These are phyloP conservation scores for Adoxophyes honmai DNA, from an alignment of 1,140 invertebrate genomes.

Conservation along the genomic window DNA sequence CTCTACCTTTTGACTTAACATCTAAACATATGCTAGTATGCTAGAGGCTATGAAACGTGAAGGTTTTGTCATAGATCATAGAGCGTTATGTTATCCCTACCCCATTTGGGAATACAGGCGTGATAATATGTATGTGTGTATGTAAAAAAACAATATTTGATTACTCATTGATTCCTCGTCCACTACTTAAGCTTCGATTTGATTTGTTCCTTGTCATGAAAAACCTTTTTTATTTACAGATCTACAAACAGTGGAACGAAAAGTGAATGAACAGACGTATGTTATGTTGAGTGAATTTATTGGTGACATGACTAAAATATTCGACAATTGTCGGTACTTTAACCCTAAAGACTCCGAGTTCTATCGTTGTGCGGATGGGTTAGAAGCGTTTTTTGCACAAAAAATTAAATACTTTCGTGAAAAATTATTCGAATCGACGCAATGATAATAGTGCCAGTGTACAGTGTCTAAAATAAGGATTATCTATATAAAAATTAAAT, in stretches of 20 bases:
- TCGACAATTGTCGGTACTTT: constrained; percentile 98
- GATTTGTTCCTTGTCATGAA: no score
- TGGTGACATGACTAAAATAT: constrained; percentile 98
- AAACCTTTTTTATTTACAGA: constrained; percentile 83
- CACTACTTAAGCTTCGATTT: no score
- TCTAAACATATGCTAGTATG: no score
- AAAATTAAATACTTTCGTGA: constrained; percentile 92
- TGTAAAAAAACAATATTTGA: constrained; percentile 40
- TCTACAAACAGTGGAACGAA: constrained; percentile 93
- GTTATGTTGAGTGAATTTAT: constrained; percentile 95
- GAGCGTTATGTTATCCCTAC: no score
- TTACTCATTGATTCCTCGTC: constrained; percentile 16
- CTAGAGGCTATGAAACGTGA: no score
- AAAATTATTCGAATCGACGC: constrained; percentile 83
- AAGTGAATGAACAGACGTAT: constrained; percentile 91
- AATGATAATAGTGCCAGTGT: constrained; percentile 68
- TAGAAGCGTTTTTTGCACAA: constrained; percentile 97
- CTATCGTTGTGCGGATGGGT: constrained; percentile 94
- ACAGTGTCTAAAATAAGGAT: constrained; percentile 31
- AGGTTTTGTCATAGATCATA: no score
- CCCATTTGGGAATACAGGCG: no score
- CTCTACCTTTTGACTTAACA: no score
- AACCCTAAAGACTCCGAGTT: constrained; percentile 97
- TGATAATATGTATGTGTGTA: no score
- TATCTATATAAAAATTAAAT: not conserved